Conservation (phyloP, 2,888 invertebrate genomes). For the Erebia aethiops region DNA sequence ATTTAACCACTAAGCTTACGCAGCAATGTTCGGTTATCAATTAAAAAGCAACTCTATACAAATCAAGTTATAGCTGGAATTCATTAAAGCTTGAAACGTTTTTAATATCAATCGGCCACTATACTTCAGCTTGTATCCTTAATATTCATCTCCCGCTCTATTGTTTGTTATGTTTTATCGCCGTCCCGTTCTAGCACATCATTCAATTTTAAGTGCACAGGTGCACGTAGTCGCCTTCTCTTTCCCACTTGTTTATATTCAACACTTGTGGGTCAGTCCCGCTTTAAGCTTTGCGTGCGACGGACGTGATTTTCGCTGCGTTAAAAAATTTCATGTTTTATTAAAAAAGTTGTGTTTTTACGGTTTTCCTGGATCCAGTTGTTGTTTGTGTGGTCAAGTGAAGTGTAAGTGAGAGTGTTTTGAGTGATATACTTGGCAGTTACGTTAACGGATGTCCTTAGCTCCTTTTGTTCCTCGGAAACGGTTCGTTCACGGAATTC, state of each 20-base stretch:
- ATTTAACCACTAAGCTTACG: background rate
- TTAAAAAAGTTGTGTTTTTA: constrained; percentile 24
- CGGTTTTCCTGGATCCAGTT: constrained; percentile 6
- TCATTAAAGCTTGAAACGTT: constrained; percentile 9
- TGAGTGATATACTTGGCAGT: constrained; percentile 45
- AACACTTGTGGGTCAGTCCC: constrained; percentile 63
- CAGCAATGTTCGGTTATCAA: constrained; percentile 8
- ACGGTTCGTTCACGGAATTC: constrained; percentile 40
- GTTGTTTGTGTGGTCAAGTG: constrained; percentile 33
- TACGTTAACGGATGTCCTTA: constrained; percentile 43
- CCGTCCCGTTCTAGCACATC: constrained; percentile 61
- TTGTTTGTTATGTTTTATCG: constrained; percentile 71
- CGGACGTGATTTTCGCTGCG: constrained; percentile 49
- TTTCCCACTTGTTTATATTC: constrained; percentile 66
- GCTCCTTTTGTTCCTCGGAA: constrained; percentile 41
- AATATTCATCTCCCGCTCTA: constrained; percentile 59
- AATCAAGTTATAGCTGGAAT: constrained; percentile 35
- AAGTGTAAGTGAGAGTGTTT: constrained; percentile 40
- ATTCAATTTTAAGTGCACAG: constrained; percentile 79
- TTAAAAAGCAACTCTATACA: constrained; percentile 44
- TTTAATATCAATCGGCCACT: constrained; percentile 48
- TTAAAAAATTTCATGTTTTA: constrained; percentile 21
- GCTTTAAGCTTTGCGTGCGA: constrained; percentile 49
- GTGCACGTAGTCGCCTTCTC: constrained; percentile 66
- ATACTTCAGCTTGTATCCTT: constrained; percentile 40